Conservation (phyloP, 2,113 vertebrate species). For the Megaceryle maxima region DNA sequence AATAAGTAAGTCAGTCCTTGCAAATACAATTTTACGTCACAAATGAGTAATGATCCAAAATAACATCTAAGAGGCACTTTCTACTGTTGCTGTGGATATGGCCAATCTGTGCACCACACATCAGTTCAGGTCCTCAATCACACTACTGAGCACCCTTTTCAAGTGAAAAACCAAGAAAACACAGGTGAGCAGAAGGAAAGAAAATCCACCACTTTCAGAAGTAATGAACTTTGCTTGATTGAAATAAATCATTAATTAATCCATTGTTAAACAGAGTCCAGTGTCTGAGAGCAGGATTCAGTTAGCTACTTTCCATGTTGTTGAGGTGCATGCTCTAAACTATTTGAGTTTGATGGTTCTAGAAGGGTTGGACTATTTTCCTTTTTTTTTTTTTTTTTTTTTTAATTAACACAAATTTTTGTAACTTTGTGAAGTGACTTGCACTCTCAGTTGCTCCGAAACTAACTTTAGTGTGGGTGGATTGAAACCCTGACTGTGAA, state of each 20-base stretch:
- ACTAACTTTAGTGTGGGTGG: not conserved
- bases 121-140: not conserved
- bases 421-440: not conserved
- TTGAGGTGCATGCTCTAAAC: not conserved
- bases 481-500: not conserved
- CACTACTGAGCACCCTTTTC: not conserved
- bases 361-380: not conserved
- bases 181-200: not conserved
- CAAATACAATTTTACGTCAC: not conserved
- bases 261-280: constrained; percentile 12
- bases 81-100: not conserved
- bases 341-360: not conserved
- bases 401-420: not conserved
- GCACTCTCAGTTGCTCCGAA: not conserved
- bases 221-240: not conserved
- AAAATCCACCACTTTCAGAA: not conserved
- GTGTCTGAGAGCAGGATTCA: not conserved
- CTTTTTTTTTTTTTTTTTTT: not conserved
- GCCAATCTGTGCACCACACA: accelerated
- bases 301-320: not conserved
- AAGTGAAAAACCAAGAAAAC: not conserved
- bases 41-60: not conserved
- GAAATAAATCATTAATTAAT: constrained; percentile 26
- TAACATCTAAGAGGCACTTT: not conserved
- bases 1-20: not conserved